Evolutionary conservation across 30 jellyfish, hydroid and myxozoan genomes (phyloP).

Genomic region (Hydra vulgaris): DNA sequence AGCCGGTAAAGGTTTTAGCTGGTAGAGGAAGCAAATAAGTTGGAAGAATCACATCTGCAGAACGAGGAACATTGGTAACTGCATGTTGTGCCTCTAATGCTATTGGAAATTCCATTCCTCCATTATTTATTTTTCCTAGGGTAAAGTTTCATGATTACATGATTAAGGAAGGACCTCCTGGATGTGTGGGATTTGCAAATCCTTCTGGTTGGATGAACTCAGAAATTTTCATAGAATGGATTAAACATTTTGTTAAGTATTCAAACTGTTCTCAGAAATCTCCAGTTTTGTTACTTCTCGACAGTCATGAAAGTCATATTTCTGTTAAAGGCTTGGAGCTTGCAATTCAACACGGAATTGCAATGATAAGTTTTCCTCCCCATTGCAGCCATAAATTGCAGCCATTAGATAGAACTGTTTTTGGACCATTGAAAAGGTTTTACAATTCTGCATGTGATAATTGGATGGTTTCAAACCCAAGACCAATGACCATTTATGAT

Average conservation of each 20-base stretch:
- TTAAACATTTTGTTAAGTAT: slow-evolving; percentile 23
- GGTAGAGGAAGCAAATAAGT: background rate
- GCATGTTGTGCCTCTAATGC: slow-evolving; percentile 1
- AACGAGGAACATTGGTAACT: background rate
- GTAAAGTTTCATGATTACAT: slow-evolving; percentile 19
- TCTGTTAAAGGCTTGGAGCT: slow-evolving; percentile 11
- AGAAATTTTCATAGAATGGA: slow-evolving; percentile 5
- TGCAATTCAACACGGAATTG: slow-evolving; percentile 29
- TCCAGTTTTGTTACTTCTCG: slow-evolving; percentile 27
- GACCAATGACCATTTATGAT: slow-evolving; percentile 3
- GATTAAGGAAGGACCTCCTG: background rate
- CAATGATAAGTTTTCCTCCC: slow-evolving; percentile 32
- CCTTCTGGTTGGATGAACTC: slow-evolving; percentile 32
- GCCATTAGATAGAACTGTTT: slow-evolving; percentile 31
- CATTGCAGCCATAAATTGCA: slow-evolving; percentile 33
- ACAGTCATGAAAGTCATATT: slow-evolving; percentile 23
- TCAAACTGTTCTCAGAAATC: slow-evolving; percentile 12
- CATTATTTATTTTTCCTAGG: background rate
- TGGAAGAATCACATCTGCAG: background rate
- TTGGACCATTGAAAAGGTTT: slow-evolving; percentile 21
- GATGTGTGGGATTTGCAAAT: background rate
- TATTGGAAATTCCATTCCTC: background rate
- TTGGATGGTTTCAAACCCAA: slow-evolving; percentile 26
- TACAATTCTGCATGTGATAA: slow-evolving; percentile 19
- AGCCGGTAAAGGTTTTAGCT: slow-evolving; percentile 4